phyloP scores from a whole-genome alignment of 2,888 invertebrate genomes.

The Drosophila leonis region DNA sequence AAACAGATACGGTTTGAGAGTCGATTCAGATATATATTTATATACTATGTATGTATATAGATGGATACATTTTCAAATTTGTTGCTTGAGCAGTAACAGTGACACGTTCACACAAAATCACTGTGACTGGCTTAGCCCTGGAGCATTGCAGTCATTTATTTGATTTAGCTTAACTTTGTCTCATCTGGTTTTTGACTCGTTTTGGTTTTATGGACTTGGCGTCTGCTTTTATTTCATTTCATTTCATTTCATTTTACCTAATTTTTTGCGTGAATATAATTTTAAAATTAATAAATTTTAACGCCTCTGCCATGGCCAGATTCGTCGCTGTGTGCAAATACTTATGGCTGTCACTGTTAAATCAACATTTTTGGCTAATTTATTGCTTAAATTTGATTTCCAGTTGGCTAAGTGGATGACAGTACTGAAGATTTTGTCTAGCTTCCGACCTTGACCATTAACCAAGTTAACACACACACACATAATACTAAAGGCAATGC shows the following conservation, averaged over 20 bases:
- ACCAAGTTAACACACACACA: conserved; percentile 31
- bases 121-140: conserved; percentile 16
- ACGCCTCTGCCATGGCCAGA: conserved; percentile 50
- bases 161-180: conserved; percentile 26
- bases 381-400: conserved; percentile 65
- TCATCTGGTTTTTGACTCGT: neutral
- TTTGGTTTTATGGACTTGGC: neutral
- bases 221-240: conserved; percentile 16
- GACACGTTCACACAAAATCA: conserved; percentile 20
- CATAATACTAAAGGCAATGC: conserved; percentile 30
- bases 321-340: conserved; percentile 16
- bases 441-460: conserved; percentile 7
- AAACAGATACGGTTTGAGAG: neutral
- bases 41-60: too few species aligned
- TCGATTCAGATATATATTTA: too few species aligned
- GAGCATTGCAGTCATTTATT: conserved; percentile 10
- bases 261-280: neutral
- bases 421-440: conserved; percentile 27
- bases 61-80: neutral
- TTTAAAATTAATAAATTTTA: conserved; percentile 51
- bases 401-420: conserved; percentile 41
- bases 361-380: conserved; percentile 58
- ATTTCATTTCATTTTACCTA: neutral
- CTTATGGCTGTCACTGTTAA: conserved; percentile 55
- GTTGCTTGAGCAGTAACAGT: conserved; percentile 4